phyloP scores from a whole-genome alignment of 2,888 invertebrate genomes.

The Phorcus lineatus region DNA sequence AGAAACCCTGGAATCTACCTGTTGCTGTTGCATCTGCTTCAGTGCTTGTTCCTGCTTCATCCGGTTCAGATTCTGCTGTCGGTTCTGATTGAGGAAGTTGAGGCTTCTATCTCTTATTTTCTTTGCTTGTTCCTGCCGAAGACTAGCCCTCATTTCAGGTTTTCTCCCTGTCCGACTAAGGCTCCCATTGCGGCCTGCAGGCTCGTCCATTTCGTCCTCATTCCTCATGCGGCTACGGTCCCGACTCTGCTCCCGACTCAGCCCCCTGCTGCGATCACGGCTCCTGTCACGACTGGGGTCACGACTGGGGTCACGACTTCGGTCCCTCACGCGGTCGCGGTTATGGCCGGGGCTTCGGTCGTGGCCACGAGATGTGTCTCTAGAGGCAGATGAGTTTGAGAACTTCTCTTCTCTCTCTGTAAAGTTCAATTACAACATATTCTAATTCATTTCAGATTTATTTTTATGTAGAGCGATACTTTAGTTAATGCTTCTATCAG shows the following conservation, averaged over 20 bases:
- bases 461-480: too few relatives aligned
- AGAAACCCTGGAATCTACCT: too few relatives aligned
- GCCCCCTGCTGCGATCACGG: not conserved
- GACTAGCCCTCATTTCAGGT: not conserved
- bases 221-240: not conserved
- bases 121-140: slow-evolving; percentile 4
- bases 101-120: not conserved
- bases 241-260: not conserved
- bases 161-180: not conserved
- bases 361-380: not conserved
- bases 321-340: not conserved
- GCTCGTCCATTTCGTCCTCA: not conserved
- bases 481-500: too few relatives aligned
- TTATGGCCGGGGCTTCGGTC: not conserved
- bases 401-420: not conserved
- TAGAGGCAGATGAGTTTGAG: not conserved
- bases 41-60: too few relatives aligned
- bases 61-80: too few relatives aligned
- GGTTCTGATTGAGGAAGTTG: not conserved
- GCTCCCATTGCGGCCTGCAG: too few relatives aligned
- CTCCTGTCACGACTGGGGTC: not conserved
- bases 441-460: too few relatives aligned
- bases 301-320: too few relatives aligned
- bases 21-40: too few relatives aligned
- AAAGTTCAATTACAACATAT: too few relatives aligned